phyloP scores from a whole-genome alignment of 1,140 invertebrate genomes.

The Heliconius nattereri region DNA sequence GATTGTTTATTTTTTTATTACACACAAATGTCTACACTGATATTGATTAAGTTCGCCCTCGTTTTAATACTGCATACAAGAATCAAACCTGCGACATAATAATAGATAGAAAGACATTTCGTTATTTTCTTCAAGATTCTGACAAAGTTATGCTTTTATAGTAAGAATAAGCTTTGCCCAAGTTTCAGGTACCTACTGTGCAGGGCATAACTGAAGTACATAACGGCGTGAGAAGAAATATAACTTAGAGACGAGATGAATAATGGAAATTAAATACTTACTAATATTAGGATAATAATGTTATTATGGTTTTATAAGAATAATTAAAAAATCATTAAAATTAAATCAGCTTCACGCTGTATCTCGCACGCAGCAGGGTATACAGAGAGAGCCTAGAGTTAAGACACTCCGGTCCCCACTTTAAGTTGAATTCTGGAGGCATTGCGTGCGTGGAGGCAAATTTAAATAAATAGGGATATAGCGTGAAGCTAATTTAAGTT shows the following conservation, averaged over 20 bases:
- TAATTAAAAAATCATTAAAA: too few relatives aligned
- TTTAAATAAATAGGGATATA: too few relatives aligned
- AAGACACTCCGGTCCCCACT: background rate
- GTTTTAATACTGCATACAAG: too few relatives aligned
- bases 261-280: background rate
- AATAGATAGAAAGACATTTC: background rate
- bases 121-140: background rate
- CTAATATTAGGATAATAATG: too few relatives aligned
- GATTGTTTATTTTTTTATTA: too few relatives aligned
- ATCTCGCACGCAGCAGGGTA: background rate
- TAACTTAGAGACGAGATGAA: background rate
- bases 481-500: too few relatives aligned
- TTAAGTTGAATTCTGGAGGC: too few relatives aligned
- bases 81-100: too few relatives aligned
- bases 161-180: background rate
- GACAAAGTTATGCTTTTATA: background rate
- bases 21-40: too few relatives aligned
- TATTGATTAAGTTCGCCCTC: too few relatives aligned
- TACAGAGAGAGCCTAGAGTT: background rate
- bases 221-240: background rate
- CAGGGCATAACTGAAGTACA: background rate
- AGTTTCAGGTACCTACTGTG: background rate
- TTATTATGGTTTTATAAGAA: too few relatives aligned
- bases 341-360: background rate
- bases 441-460: too few relatives aligned